Evolutionary conservation across 2,888 invertebrate genomes (phyloP), one percentile per base, ranked within the genome.

Genomic region (Tetragonisca angustula): DNA sequence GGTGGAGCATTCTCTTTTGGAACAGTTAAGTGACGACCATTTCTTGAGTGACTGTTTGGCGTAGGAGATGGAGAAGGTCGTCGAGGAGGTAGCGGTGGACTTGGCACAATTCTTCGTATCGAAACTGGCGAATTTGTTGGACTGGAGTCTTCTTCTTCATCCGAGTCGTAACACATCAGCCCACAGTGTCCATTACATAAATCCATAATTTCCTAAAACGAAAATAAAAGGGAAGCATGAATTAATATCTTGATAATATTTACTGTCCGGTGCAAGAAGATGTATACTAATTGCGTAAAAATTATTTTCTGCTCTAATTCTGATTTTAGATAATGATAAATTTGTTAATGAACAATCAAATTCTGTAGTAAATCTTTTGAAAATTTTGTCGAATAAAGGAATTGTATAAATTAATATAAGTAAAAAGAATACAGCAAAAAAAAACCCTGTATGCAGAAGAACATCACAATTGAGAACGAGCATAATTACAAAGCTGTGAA

Each of bases 81-180:
- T 82, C 97, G 93, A 0, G 97, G 97, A 17, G 97, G 97, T 76
- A 97, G 94, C 13, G 97, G 96, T 11, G 96, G 96, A 81, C 94
- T 94, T 56, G 94, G 92, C 17, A 92, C 93, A 36, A 93, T 91
- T 80, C 92, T 92, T 56, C 94, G 88, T 0, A 94, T 87, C 52
- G 91, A 91, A 13, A 92, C 87, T 4, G 94, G 94, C 19, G 94
- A 94, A 73, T 91, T 93, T 49, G 92, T 91, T 13, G 94, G 94
- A 86, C 94, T 94, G 59, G 92, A 92, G 73, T 94, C 94, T 21
- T 93, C 94, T 79, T 94, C 94, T 59, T 93, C 93, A 71, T 94
- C 94, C 15, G 93, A 92, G 71, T 94, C 94, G 87, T 94, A 93
- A 80, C 92, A 94, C 83, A 93, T 92, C 59, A 92, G 87, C 61